Percentiles rank a stretch among this genome's conserved stretches.
phyloP scores from a whole-genome alignment of 2,888 invertebrate species.

The Cosmia pyralina region DNA sequence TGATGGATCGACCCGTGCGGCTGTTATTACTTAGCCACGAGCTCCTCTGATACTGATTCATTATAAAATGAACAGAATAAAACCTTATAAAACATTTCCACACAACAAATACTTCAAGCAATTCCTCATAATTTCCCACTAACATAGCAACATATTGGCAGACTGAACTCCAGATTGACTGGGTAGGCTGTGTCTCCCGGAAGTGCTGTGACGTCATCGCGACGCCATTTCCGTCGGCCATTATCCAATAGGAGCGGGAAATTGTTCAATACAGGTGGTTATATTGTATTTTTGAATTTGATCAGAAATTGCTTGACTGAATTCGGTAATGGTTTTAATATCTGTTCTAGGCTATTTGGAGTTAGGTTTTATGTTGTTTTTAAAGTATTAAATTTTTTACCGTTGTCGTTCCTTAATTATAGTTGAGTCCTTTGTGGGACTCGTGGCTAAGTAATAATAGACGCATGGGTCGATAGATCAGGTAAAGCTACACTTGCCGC shows the following conservation, averaged over 20 bases:
- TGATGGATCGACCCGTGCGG: no score
- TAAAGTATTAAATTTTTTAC: no score
- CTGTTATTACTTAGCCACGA: no score
- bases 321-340: not conserved
- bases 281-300: slow-evolving; percentile 38
- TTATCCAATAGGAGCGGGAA: slow-evolving; percentile 81
- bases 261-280: slow-evolving; percentile 68
- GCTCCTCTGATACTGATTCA: no score
- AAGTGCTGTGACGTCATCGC: slow-evolving; percentile 79
- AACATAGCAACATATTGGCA: slow-evolving; percentile 33
- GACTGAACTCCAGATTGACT: slow-evolving; percentile 45
- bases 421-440: no score
- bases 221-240: slow-evolving; percentile 80
- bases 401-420: no score
- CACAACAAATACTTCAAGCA: not conserved
- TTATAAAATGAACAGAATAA: not conserved
- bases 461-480: no score
- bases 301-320: slow-evolving; percentile 12
- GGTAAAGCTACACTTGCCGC: no score
- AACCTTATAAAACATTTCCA: not conserved
- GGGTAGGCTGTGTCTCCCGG: slow-evolving; percentile 59
- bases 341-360: not conserved
- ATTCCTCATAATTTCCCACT: slow-evolving; percentile 14
- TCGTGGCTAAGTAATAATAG: no score
- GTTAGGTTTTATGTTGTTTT: no score